Base-by-base conservation (phyloP, 2,797 vertebrate genomes). In the Oophaga sylvatica region DNA sequence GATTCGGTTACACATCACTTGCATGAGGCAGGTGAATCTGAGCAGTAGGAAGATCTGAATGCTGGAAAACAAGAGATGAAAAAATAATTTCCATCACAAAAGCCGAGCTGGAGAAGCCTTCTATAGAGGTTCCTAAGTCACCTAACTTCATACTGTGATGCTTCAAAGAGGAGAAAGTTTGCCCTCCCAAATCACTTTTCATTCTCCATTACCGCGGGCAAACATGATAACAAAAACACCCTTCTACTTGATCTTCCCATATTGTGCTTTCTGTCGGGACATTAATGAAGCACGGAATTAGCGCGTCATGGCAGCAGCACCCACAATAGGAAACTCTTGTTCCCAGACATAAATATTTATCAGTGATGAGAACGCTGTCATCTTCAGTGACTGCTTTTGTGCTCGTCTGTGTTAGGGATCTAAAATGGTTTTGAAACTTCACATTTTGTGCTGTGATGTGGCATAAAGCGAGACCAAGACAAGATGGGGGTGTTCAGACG, bases 21-120 rank as follows among this genome's bases (percentile, higher is more conserved):
- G 35, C 29, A 79, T 71, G 63, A 86, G 84, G 79, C 73, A 89
- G 84, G 88, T 89, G 80, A 89, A 86, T 83, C 63, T 13, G 35
- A 77, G 20, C 17, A 31, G 31, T 45, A 45, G 22, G 53, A 78
- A 62, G 62, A 67, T 78, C 79, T 86, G 57, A 81, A 48, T 57
- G 63, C 60, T 86, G 57, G 8, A 41, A 71, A 68, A 79, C 63
- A 86, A 76, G 53, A 65, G 73, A 35, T 67, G 71, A 63, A 17
- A 75, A 67, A 82, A 60, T 15, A 10, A 89, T 89, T 89, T 89
- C 84, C 88, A 89, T 89, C 80, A 86, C 88, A 89, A 89, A 71
- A 78, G 53, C 73, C 53, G 22, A 77, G 48, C 70, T 76, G 17
- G 77, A 63, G 81, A 79, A 79, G 88, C 22, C 53, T 80, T 83